Evolutionary conservation across 2,888 invertebrate genomes (phyloP).

Genomic region (Odontocolon sp.): DNA sequence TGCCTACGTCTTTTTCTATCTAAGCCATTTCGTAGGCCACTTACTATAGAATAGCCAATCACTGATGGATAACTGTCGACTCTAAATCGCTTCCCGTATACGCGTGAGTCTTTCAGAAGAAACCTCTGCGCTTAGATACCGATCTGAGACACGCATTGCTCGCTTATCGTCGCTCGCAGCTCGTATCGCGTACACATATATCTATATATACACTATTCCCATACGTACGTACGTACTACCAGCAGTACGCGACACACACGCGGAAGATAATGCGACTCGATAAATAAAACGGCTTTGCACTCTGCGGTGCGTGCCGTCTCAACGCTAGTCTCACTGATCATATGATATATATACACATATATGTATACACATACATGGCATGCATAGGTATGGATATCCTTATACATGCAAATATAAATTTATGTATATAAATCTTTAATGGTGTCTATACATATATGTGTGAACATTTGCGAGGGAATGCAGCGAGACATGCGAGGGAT

Average conservation of each 20-base stretch:
- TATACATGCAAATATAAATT: background rate
- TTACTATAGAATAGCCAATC: too few species aligned
- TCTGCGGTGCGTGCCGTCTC: constrained; percentile 31
- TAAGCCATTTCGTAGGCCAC: too few species aligned
- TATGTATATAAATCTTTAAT: background rate
- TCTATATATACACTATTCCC: too few species aligned
- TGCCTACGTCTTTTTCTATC: too few species aligned
- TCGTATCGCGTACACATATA: constrained; percentile 17
- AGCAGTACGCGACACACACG: constrained; percentile 11
- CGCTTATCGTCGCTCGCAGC: constrained; percentile 65
- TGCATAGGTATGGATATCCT: background rate
- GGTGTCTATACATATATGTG: background rate
- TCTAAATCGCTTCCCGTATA: too few species aligned
- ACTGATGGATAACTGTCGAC: too few species aligned
- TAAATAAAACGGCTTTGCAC: constrained; percentile 47
- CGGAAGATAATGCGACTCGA: constrained; percentile 50
- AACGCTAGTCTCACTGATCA: constrained; percentile 18
- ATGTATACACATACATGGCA: background rate
- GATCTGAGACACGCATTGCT: constrained; percentile 66
- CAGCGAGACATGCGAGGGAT: background rate
- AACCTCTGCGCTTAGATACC: constrained; percentile 63
- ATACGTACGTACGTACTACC: too few species aligned
- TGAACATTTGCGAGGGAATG: background rate
- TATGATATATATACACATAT: background rate
- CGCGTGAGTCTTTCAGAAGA: too few species aligned